These are phyloP conservation scores for Saccopteryx bilineata DNA, from an alignment of 2,113 vertebrate species.

Conservation along the genomic window DNA sequence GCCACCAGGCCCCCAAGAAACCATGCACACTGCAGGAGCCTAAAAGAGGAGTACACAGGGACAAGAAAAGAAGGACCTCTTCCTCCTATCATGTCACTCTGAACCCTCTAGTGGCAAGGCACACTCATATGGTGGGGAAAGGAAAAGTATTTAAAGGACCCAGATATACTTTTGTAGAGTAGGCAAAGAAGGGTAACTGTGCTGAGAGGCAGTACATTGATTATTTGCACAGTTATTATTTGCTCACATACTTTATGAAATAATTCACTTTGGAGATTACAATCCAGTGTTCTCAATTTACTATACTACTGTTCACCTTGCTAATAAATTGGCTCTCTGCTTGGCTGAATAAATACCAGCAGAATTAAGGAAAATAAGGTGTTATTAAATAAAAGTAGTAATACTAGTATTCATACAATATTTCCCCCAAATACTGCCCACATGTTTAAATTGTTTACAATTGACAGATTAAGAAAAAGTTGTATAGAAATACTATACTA, in stretches of 20 bases:
- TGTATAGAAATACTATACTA: conserved; percentile 32
- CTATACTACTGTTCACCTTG: neutral
- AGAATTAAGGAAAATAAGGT: conserved; percentile 54
- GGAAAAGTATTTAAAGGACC: conserved; percentile 25
- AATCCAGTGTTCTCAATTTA: conserved; percentile 5
- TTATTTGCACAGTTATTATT: neutral
- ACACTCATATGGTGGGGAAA: neutral
- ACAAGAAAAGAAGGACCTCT: neutral
- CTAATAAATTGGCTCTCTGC: conserved; percentile 23
- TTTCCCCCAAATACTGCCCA: neutral
- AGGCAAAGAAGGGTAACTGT: conserved; percentile 36
- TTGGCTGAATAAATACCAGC: conserved; percentile 21
- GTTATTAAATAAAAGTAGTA: conserved; percentile 16
- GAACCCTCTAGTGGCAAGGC: neutral
- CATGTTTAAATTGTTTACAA: conserved; percentile 42
- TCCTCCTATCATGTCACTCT: neutral
- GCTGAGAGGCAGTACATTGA: neutral
- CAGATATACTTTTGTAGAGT: neutral
- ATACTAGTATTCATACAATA: conserved; percentile 10
- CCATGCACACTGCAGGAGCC: neutral
- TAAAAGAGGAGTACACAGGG: neutral
- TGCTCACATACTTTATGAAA: conserved; percentile 47
- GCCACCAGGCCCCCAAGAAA: neutral
- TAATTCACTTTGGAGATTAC: conserved; percentile 31
- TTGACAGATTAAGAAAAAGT: conserved; percentile 57